A percentile compares a stretch with the other conserved stretches of the same genome.
phyloP scores from a whole-genome alignment of 2,797 vertebrate species.

The Cyclopterus lumpus region DNA sequence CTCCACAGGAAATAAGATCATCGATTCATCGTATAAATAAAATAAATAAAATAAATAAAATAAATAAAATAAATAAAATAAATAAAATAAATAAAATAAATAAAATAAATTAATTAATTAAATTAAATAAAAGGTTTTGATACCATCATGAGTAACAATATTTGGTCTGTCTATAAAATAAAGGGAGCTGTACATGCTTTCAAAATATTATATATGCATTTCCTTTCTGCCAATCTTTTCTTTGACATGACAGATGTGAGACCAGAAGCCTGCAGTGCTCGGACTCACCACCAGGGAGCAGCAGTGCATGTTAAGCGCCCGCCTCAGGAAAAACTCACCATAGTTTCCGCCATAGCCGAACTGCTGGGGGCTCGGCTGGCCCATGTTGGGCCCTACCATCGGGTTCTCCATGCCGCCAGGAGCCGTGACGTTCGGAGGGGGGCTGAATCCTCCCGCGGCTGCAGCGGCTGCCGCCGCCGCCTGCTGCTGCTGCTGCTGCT shows the following conservation, averaged over 20 bases:
- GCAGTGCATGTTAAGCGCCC: conserved; percentile 17
- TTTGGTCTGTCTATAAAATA: conserved; percentile 2
- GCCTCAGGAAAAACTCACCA: conserved; percentile 77
- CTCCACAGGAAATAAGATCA: neutral
- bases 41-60: too few relatives aligned
- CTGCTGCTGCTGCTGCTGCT: conserved; percentile 89
- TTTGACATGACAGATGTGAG: neutral
- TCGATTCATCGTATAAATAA: too few relatives aligned
- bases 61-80: too few relatives aligned
- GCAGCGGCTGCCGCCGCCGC: conserved; percentile 84
- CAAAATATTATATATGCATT: neutral
- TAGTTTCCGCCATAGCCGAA: conserved; percentile 93
- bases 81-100: too few relatives aligned
- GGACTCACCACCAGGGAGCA: conserved; percentile 61
- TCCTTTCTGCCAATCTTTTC: neutral
- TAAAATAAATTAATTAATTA: too few relatives aligned
- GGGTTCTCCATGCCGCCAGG: conserved; percentile 91
- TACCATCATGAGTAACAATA: conserved; percentile 10
- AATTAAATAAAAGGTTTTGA: neutral
- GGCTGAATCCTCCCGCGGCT: conserved; percentile 90
- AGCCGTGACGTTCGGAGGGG: conserved; percentile 94
- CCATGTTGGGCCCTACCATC: conserved; percentile 89
- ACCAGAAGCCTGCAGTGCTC: conserved; percentile 21
- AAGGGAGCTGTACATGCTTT: neutral
- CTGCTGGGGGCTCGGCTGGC: conserved; percentile 90